These are phyloP conservation scores for Leucoraja ocellata DNA, from an alignment of 2,797 vertebrate species.

Conservation along the genomic window DNA sequence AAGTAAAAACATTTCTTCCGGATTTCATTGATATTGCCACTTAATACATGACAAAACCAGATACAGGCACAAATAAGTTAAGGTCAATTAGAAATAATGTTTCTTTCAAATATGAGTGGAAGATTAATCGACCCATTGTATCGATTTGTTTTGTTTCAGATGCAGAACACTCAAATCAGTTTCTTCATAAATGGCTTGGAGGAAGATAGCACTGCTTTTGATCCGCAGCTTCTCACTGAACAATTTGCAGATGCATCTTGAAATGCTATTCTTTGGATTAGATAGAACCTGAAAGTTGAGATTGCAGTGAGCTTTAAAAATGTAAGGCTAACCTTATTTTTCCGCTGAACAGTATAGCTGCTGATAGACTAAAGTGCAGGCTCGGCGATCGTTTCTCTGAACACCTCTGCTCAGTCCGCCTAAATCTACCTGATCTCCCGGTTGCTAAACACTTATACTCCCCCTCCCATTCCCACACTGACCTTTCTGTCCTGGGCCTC, in stretches of 20 bases:
- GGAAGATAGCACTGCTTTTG: slow-evolving; percentile 73
- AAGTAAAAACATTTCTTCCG: slow-evolving; percentile 16
- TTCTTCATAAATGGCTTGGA: slow-evolving; percentile 83
- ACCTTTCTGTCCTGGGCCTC: too few species aligned
- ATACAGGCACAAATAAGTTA: neutral
- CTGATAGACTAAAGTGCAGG: slow-evolving; percentile 43
- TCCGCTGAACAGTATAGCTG: slow-evolving; percentile 61
- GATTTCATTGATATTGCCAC: slow-evolving; percentile 27
- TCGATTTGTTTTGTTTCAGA: slow-evolving; percentile 57
- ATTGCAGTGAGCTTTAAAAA: slow-evolving; percentile 40
- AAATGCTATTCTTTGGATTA: slow-evolving; percentile 61
- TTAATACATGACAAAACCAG: neutral
- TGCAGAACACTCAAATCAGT: slow-evolving; percentile 67
- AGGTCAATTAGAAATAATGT: slow-evolving; percentile 15
- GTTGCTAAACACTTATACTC: too few species aligned
- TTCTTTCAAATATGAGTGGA: slow-evolving; percentile 12
- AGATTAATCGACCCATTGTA: neutral
- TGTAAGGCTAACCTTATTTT: slow-evolving; percentile 55
- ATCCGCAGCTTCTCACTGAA: slow-evolving; percentile 61
- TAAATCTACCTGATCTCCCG: too few species aligned
- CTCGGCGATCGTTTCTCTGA: too few species aligned
- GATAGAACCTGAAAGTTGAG: slow-evolving; percentile 74
- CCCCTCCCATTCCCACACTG: too few species aligned
- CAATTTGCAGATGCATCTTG: slow-evolving; percentile 56
- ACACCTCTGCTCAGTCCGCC: too few species aligned